phyloP scores from a whole-genome alignment of 2,113 vertebrate species.

The Hystrix brachyura region DNA sequence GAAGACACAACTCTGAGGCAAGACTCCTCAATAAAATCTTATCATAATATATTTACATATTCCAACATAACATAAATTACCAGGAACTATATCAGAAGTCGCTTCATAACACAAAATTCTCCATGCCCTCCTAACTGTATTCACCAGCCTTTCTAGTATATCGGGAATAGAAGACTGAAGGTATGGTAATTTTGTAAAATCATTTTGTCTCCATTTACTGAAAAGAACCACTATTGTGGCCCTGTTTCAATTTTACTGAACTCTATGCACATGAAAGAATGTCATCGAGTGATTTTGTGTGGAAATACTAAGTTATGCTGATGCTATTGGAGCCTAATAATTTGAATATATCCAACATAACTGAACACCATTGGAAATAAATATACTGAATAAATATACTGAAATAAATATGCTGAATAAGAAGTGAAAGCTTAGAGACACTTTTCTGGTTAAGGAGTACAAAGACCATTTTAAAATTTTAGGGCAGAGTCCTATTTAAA shows the following conservation, averaged over 20 bases:
- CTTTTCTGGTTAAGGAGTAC: constrained; percentile 1
- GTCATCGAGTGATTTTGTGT: not conserved
- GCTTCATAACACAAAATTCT: not conserved
- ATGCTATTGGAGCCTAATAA: not conserved
- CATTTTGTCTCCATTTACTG: not conserved
- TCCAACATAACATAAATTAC: not conserved
- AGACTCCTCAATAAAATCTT: not conserved
- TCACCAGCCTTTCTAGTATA: not conserved
- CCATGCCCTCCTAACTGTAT: not conserved
- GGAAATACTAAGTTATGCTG: constrained; percentile 56
- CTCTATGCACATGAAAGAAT: not conserved
- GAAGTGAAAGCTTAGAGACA: constrained; percentile 3
- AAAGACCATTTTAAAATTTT: constrained; percentile 54
- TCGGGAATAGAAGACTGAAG: not conserved
- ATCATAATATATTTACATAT: not conserved
- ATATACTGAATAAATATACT: constrained; percentile 56
- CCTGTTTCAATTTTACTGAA: not conserved
- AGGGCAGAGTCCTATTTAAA: not conserved
- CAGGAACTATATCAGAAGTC: not conserved
- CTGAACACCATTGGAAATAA: constrained; percentile 15
- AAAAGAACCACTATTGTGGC: not conserved
- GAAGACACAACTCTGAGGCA: not conserved
- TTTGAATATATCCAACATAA: constrained; percentile 58
- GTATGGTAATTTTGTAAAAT: constrained; percentile 17
- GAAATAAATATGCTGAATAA: constrained; percentile 54